phyloP scores from a whole-genome alignment of 2,113 vertebrate species.

The Martes martes region DNA sequence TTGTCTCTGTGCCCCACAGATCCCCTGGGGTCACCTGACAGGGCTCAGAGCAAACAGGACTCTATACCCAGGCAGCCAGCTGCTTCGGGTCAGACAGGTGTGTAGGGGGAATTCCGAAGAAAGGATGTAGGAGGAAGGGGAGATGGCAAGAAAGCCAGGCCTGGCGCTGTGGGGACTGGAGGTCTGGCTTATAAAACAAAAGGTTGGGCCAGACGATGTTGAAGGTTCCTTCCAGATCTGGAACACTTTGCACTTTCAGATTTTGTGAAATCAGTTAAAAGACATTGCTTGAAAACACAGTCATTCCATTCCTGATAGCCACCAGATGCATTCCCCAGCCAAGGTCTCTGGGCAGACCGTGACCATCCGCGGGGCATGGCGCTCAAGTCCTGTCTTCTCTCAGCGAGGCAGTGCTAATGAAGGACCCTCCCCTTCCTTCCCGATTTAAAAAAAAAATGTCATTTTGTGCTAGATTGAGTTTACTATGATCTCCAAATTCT shows the following conservation, averaged over 20 bases:
- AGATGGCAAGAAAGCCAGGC: neutral
- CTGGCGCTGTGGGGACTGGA: fast-evolving
- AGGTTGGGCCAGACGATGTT: too few relatives aligned
- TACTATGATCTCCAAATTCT: neutral
- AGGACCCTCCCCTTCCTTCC: neutral
- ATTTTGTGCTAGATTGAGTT: neutral
- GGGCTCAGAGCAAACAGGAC: neutral
- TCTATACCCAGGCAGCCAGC: neutral
- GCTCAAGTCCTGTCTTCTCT: neutral
- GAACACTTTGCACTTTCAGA: neutral
- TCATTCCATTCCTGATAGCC: neutral
- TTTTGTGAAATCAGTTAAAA: neutral
- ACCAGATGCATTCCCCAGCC: neutral
- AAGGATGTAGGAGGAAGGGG: neutral
- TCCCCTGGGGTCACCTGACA: neutral
- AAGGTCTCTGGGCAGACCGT: too few relatives aligned
- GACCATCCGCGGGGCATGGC: fast-evolving
- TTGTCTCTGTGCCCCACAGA: neutral
- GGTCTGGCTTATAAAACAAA: neutral
- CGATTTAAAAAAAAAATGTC: neutral
- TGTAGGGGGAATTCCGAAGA: too few relatives aligned
- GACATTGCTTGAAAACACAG: neutral
- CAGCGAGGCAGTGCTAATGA: neutral
- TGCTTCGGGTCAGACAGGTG: neutral
- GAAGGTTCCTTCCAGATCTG: neutral